Base-by-base conservation (phyloP, 1,140 invertebrate species). In the Formica selysi region DNA sequence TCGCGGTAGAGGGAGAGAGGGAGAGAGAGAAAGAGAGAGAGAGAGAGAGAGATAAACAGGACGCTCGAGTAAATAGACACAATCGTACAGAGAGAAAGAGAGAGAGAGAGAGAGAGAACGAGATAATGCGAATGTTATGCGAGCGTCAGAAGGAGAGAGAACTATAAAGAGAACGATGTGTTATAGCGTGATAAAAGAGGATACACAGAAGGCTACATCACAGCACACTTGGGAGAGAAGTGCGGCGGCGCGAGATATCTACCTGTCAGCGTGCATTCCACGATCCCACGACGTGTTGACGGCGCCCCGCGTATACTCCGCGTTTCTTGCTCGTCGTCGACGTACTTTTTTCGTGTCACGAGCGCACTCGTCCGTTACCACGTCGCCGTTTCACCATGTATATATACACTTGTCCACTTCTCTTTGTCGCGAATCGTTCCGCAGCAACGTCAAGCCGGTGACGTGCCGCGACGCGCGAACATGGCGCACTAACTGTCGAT, bases 251-350 rank as follows among this genome's bases (percentile, higher is more conserved):
- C 90, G 84, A 87, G 74, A 48, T 79, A 86, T 62, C 88, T 93
- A 93, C 93, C 93, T 93, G 93, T 93, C 91, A 93, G 92, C 92
- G 90, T 90, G 87, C 91, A 93, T 94, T 94, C 91, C 93, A 93
- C 91, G 79, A 90, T 93, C 73, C 89, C 88, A 91, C 83, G 85
- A 84, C 86, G 79, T 89, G 88, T 68, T 86, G 73, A 67, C 68
- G 70, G 68, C 44, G 44, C 48, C 64, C 54, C n/a, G 57, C 64
- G 44, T 59, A 13, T 38, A 22, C 13, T 0, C 13, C 44, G 41
- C 71, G 73, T 54, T 90, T 16, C 3, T 71, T 62, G 61, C 8
- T 26, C 36, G 70, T 51, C 38, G 10, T 51, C 48, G 6, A 54
- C 41, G 65, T 44, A 41, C 59, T 61, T 76, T 57, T 32, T 70